Percentiles rank a stretch among this genome's conserved stretches.
phyloP scores from a whole-genome alignment of 2,888 invertebrate species.

The Amphipoea lucens region DNA sequence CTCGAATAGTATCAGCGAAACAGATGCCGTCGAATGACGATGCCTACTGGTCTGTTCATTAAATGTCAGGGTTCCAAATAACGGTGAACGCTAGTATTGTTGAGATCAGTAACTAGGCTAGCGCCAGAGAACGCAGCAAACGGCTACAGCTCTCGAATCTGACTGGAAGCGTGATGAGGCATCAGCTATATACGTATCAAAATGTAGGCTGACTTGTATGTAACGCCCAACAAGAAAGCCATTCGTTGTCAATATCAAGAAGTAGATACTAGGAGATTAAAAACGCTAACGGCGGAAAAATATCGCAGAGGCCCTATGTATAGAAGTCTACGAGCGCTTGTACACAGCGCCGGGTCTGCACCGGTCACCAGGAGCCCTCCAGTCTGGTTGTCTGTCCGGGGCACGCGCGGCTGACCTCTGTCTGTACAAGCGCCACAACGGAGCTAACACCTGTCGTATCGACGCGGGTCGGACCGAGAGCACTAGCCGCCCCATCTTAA shows the following conservation, averaged over 20 bases:
- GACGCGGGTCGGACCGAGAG: constrained; percentile 79
- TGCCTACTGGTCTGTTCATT: constrained; percentile 10
- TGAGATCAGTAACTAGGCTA: constrained; percentile 84
- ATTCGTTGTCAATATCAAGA: constrained; percentile 78
- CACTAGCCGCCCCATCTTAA: constrained; percentile 87
- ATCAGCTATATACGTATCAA: constrained; percentile 73
- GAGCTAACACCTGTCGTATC: constrained; percentile 62
- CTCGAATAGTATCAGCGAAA: constrained; percentile 34
- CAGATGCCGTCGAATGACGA: constrained; percentile 21
- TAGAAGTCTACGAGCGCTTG: constrained; percentile 60
- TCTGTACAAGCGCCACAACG: constrained; percentile 48
- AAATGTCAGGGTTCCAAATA: constrained; percentile 68
- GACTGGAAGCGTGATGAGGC: constrained; percentile 73
- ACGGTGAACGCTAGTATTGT: constrained; percentile 78
- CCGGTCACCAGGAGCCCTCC: constrained; percentile 37
- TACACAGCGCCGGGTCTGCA: constrained; percentile 29
- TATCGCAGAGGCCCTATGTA: constrained; percentile 72
- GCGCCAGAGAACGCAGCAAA: constrained; percentile 80
- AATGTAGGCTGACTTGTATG: constrained; percentile 70
- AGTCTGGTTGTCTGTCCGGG: background rate
- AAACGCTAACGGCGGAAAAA: constrained; percentile 77
- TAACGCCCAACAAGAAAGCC: constrained; percentile 70
- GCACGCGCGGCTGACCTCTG: constrained; percentile 20
- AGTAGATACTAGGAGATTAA: constrained; percentile 75
- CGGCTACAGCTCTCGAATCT: constrained; percentile 84